Percentiles rank a stretch among this genome's conserved stretches.
Conservation (phyloP, 2,113 vertebrate species). For the Mirounga angustirostris region DNA sequence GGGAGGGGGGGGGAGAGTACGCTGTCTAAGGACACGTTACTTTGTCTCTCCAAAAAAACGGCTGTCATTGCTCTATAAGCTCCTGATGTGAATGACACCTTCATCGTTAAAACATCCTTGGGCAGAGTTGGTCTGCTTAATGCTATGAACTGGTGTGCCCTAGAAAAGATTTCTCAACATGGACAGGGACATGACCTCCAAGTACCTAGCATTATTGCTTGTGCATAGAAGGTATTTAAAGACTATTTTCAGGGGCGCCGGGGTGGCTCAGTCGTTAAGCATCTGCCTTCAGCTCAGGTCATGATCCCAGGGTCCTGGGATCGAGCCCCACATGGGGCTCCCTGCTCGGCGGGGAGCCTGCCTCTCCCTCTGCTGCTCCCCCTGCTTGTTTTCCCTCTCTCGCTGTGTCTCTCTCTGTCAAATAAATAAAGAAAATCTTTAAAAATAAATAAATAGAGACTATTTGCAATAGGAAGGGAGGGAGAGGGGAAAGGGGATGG, state of each 20-base stretch:
- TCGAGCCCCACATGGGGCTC: too few species aligned
- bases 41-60: not conserved
- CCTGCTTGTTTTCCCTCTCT: too few species aligned
- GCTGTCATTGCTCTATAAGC: accelerated
- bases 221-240: not conserved
- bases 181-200: not conserved
- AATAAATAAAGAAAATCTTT: too few species aligned
- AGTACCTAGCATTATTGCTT: not conserved
- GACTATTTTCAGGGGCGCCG: not conserved
- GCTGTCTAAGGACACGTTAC: not conserved
- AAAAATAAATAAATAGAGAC: too few species aligned
- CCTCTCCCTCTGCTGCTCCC: too few species aligned
- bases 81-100: not conserved
- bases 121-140: not conserved
- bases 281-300: too few species aligned
- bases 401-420: too few species aligned
- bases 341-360: too few species aligned
- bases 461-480: not conserved
- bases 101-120: too few species aligned
- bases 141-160: not conserved
- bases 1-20: accelerated
- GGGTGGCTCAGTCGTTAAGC: too few species aligned
- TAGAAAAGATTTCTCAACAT: not conserved
- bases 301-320: too few species aligned
- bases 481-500: not conserved